Base-by-base conservation (phyloP, 2,113 vertebrate species). In the Ondatra zibethicus region DNA sequence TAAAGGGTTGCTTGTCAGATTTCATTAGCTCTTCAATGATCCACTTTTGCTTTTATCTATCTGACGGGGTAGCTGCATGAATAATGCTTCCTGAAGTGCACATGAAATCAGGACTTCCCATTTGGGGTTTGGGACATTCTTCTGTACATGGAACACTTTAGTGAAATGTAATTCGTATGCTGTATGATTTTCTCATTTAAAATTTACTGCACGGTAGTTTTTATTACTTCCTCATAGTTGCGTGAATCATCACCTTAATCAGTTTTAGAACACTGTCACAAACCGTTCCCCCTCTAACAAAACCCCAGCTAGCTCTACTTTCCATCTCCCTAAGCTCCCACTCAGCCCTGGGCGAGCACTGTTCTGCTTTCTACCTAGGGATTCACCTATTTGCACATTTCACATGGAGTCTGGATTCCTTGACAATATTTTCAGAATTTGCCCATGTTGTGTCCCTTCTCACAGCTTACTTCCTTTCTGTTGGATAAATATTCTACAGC, bases 201-300 rank as follows among this genome's bases (percentile, higher is more conserved):
- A 92, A 78, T 84, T 7, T 39, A 70, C 47, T 80, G 19, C 14
- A 66, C 4, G 33, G 0, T 87, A n/a, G 19, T 78, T 78, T 96
- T 96, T 92, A 72, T 11, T 96, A 39, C 81, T 58, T 82, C 86
- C 68, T 85, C 23, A 39, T 16, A 93, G 63, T 84, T 93, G 10
- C 70, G 23, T 65, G 88, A 80, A 50, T 58, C 23, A 55, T 88
- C 23, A 72, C 27, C 45, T 42, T 39, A 82, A 3, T 80, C 33
- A 45, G 14, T 76, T 96, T 88, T 92, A 93, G 47, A 85, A 92
- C 61, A n/a, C 80, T 88, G 80, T 63, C 36, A 39, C 95, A 55
- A 73, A 31, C 29, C 10, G 27, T 50, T 7, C 29, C 7, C 58
- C 12, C 3, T 1, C 45, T 12, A 13, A 75, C 70, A 68, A 73